Percentiles rank a stretch among this genome's conserved stretches.
Evolutionary conservation across 2,113 vertebrate genomes (phyloP).

Genomic region (Lepus americanus): DNA sequence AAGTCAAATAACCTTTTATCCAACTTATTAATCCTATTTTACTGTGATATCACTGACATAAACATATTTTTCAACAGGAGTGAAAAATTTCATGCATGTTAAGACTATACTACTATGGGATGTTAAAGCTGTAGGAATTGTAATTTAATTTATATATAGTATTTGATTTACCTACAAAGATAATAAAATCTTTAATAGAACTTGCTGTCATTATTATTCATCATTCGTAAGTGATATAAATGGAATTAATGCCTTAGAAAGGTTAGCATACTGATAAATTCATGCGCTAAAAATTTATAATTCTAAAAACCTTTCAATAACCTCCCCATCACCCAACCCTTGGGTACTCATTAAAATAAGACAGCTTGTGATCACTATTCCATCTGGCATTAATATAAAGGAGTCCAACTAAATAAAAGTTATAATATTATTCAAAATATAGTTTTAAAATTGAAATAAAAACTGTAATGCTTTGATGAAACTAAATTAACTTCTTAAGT

Average conservation of each 20-base stretch:
- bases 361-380: slow-evolving; percentile 1
- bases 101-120: neutral
- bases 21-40: neutral
- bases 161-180: slow-evolving; percentile 66
- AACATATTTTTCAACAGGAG: slow-evolving; percentile 26
- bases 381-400: slow-evolving; percentile 32
- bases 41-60: neutral
- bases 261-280: slow-evolving; percentile 79
- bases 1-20: neutral
- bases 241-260: slow-evolving; percentile 74
- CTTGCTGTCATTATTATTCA: slow-evolving; percentile 76
- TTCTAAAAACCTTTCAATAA: slow-evolving; percentile 59
- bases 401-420: slow-evolving; percentile 32
- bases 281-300: slow-evolving; percentile 55
- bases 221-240: slow-evolving; percentile 74
- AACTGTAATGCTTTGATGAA: neutral
- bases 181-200: slow-evolving; percentile 78
- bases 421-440: neutral
- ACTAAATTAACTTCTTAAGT: neutral
- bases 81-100: slow-evolving; percentile 35
- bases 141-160: slow-evolving; percentile 66
- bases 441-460: slow-evolving; percentile 57
- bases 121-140: slow-evolving; percentile 30
- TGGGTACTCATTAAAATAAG: slow-evolving; percentile 36
- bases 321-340: neutral